These are phyloP conservation scores for Lepus townsendii DNA, from an alignment of 2,797 vertebrate genomes.

Conservation along the genomic window DNA sequence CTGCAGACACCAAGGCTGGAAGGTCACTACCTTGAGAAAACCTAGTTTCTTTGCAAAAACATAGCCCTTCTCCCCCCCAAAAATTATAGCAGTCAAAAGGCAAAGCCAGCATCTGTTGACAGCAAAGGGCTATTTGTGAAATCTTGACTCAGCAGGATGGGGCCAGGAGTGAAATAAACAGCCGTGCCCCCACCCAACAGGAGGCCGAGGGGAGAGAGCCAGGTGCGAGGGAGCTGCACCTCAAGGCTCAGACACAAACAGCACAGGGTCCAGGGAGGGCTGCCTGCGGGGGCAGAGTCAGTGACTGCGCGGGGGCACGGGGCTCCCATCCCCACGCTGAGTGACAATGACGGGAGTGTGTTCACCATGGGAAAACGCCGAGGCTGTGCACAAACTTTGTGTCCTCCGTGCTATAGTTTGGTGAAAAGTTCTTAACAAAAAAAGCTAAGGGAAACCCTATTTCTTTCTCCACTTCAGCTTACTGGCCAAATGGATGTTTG, in stretches of 20 bases:
- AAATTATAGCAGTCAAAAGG: no score
- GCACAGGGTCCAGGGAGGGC: background rate
- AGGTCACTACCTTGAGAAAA: background rate
- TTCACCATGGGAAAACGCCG: background rate
- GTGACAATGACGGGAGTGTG: background rate
- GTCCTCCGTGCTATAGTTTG: background rate
- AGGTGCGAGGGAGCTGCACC: background rate
- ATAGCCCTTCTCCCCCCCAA: no score
- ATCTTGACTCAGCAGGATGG: background rate
- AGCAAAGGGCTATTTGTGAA: background rate
- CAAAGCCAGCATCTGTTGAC: no score
- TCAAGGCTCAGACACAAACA: background rate
- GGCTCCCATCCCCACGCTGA: background rate
- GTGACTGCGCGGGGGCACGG: background rate
- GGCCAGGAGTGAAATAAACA: background rate
- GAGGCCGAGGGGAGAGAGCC: background rate
- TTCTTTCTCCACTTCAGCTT: no score
- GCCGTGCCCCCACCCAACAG: background rate
- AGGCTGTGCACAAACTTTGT: background rate
- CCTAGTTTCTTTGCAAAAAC: background rate
- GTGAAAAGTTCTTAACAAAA: background rate
- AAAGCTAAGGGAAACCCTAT: background rate
- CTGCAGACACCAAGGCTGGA: background rate
- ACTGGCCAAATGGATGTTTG: no score
- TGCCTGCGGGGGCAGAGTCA: background rate